Conservation (phyloP, 2,797 vertebrate genomes). For the Lepus townsendii region DNA sequence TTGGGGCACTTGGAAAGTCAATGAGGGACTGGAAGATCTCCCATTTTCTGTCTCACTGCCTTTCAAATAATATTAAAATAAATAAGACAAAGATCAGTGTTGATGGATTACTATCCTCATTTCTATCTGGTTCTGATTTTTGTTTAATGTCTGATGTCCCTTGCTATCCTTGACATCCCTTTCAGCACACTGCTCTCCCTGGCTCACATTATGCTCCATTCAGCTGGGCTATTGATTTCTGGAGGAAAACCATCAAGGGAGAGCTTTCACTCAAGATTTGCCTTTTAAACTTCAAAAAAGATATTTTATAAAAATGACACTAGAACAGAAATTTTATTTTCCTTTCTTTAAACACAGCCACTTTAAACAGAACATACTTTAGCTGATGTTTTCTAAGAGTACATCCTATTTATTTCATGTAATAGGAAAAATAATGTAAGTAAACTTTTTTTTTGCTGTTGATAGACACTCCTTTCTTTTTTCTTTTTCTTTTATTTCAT, state of each 20-base stretch:
- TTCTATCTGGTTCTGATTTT: neutral
- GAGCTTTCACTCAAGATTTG: neutral
- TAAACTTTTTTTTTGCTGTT: neutral
- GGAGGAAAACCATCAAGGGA: neutral
- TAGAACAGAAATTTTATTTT: neutral
- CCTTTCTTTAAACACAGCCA: neutral
- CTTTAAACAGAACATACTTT: neutral
- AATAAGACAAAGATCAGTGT: too few relatives aligned
- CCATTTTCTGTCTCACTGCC: too few relatives aligned
- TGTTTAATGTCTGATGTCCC: neutral
- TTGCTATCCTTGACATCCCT: neutral
- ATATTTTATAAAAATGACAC: neutral
- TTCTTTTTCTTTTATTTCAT: too few relatives aligned
- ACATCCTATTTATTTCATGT: conserved; percentile 42
- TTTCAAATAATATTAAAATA: too few relatives aligned
- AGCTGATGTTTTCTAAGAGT: neutral
- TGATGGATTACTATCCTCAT: neutral
- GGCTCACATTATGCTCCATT: neutral
- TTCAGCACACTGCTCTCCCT: neutral
- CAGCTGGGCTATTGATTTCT: neutral
- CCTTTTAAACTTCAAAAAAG: conserved; percentile 14
- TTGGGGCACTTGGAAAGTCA: too few relatives aligned
- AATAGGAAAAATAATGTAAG: conserved; percentile 9
- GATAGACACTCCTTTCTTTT: neutral
- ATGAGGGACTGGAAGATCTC: too few relatives aligned